Percentiles rank a stretch among this genome's conserved stretches.
Evolutionary conservation across 2,113 vertebrate genomes (phyloP).

Genomic region (Phylloscopus trochilus): DNA sequence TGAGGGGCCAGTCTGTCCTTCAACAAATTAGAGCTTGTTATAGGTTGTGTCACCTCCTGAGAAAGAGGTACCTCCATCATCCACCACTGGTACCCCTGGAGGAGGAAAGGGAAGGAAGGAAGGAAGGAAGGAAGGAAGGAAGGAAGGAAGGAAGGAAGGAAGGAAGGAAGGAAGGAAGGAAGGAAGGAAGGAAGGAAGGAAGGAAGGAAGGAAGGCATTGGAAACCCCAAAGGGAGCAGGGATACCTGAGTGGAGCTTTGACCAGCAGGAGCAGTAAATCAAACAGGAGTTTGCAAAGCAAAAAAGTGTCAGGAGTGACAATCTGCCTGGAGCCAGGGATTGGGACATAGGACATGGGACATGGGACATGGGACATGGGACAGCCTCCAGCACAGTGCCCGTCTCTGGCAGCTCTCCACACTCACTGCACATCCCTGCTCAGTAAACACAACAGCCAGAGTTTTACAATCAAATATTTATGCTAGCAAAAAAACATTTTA

Average conservation of each 20-base stretch:
- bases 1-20: not conserved
- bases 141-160: no score
- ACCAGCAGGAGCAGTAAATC: not conserved
- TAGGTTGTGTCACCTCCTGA: not conserved
- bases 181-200: no score
- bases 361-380: not conserved
- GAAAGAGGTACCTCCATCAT: not conserved
- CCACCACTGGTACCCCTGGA: no score
- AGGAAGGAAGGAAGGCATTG: not conserved
- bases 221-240: not conserved
- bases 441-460: conserved; percentile 72
- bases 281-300: not conserved
- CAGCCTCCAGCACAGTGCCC: not conserved
- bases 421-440: conserved; percentile 45
- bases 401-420: not conserved
- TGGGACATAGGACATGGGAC: not conserved
- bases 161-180: no score
- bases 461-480: conserved; percentile 81
- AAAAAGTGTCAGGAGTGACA: not conserved
- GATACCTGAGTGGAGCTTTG: not conserved
- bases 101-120: no score
- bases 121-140: no score
- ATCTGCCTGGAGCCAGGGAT: not conserved
- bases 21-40: not conserved
- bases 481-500: conserved; percentile 73